Base-by-base conservation (phyloP, 2,113 vertebrate species). In the Oncorhynchus clarkii region DNA sequence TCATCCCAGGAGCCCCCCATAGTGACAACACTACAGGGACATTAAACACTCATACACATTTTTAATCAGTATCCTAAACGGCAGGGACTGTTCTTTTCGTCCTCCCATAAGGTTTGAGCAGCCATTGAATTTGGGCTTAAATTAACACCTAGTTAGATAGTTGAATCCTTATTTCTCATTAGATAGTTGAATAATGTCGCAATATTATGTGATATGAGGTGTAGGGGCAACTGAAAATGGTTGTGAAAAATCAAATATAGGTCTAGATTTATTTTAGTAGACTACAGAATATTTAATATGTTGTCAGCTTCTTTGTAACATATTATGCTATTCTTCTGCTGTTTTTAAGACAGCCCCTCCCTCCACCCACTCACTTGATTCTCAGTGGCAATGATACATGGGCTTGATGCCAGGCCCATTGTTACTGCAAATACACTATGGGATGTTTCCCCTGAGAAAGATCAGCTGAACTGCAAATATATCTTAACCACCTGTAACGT, bases 41-140 rank as follows among this genome's bases (percentile, higher is more conserved):
- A 90, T 92, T 93, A 91, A 91, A 92, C 85, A 91, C 92, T 89
- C 86, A 79, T 82, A 84, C 88, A 87, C 85, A 91, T 92, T 90
- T 90, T 92, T 84, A 88, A 92, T 89, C 88, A 89, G 91, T 86
- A 88, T 86, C 84, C 86, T 87, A 91, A 91, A 90, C 87, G 90
- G 86, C 88, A 82, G 84, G 79, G 84, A 87, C 84, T 89, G 86
- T 80, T 87, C 86, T 82, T 89, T 85, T 89, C 85, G 89, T 48
- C 12, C 39, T 78, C 83, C 83, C 77, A 80, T 85, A 85, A 84
- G 87, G 83, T 86, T 89, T 88, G 81, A 84, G 84, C 87, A 84
- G 84, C 86, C 86, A 87, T 87, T 90, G 85, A 84, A 88, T 54
- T 54, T 87, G 85, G 89, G 89, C 82, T 88, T 80, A 87, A 88